A percentile compares a stretch with the other conserved stretches of the same genome.
Evolutionary conservation across 2,113 vertebrate genomes (phyloP).

Genomic region (Oncorhynchus keta): DNA sequence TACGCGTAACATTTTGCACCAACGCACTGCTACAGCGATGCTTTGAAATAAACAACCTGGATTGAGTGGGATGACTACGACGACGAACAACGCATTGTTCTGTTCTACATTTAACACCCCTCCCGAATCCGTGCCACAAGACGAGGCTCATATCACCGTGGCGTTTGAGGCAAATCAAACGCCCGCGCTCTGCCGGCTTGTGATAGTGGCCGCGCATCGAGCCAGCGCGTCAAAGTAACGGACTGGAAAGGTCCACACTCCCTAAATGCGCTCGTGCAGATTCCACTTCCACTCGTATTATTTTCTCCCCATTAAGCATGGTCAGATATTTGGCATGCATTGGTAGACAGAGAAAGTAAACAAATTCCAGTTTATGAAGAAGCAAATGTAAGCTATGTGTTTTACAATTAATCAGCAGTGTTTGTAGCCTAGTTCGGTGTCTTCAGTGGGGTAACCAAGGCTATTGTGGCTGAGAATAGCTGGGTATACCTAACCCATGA

Average conservation of each 20-base stretch:
- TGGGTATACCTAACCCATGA: neutral
- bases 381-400: too few species aligned
- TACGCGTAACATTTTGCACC: conserved; percentile 71
- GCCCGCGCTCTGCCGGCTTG: neutral
- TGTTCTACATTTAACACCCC: neutral
- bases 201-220: neutral
- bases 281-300: too few species aligned
- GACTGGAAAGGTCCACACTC: neutral
- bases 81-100: neutral
- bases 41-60: neutral
- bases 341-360: too few species aligned
- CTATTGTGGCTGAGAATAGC: too few species aligned
- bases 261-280: neutral
- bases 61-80: too few species aligned
- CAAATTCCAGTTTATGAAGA: too few species aligned
- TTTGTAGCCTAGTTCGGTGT: too few species aligned
- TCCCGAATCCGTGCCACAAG: neutral
- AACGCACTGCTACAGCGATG: conserved; percentile 17
- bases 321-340: too few species aligned
- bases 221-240: neutral
- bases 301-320: too few species aligned
- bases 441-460: too few species aligned
- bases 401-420: too few species aligned
- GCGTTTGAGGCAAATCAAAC: neutral
- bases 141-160: neutral